phyloP scores from a whole-genome alignment of 2,113 vertebrate species.

The Corythornis cristatus region DNA sequence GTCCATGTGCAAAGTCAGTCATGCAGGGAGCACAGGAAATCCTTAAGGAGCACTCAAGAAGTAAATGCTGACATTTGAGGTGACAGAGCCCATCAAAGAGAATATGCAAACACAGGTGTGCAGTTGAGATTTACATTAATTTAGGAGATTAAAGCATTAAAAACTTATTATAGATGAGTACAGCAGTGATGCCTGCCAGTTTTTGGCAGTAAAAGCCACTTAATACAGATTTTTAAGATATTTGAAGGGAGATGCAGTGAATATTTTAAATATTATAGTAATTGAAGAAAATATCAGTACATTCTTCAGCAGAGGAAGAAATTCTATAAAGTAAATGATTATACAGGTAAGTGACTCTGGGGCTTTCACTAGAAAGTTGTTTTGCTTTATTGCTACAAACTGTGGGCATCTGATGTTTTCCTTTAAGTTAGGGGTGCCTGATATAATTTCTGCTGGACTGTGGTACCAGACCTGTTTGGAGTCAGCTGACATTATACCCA shows the following conservation, averaged over 20 bases:
- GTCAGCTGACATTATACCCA: not conserved
- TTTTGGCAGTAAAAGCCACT: slow-evolving; percentile 42
- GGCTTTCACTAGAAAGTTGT: not conserved
- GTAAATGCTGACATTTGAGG: slow-evolving; percentile 43
- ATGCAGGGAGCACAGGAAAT: not conserved
- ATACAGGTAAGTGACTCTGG: not conserved
- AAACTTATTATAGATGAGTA: slow-evolving; percentile 48
- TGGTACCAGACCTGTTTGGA: not conserved
- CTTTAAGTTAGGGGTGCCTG: not conserved
- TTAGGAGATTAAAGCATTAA: slow-evolving; percentile 60
- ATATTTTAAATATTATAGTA: not conserved
- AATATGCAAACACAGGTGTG: slow-evolving; percentile 55
- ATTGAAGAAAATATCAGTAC: not conserved
- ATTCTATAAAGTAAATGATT: not conserved
- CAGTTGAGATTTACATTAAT: slow-evolving; percentile 47
- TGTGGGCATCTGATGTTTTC: not conserved
- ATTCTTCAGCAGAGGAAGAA: not conserved
- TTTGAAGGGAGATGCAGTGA: not conserved
- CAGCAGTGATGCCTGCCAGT: slow-evolving; percentile 10
- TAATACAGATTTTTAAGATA: slow-evolving; percentile 14
- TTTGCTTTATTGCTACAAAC: not conserved
- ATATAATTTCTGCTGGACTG: not conserved
- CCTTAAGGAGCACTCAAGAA: slow-evolving; percentile 6
- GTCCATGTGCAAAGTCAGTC: not conserved
- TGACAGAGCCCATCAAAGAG: slow-evolving; percentile 50